phyloP scores from a whole-genome alignment of 2,113 vertebrate genomes.

The Machaerirhynchus nigripectus region DNA sequence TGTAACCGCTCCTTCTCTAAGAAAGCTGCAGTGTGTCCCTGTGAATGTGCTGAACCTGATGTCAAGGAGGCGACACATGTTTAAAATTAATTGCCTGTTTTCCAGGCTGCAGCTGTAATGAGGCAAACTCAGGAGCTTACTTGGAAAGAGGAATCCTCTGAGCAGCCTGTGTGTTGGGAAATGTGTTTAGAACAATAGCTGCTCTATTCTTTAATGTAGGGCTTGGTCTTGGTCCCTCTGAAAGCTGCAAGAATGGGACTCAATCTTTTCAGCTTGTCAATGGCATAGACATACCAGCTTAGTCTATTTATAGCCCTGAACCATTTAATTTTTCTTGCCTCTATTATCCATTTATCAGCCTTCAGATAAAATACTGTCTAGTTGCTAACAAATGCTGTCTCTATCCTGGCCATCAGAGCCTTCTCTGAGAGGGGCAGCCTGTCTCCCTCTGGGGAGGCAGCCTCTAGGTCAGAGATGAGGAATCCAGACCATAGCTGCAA shows the following conservation, averaged over 20 bases:
- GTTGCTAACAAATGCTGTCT: background rate
- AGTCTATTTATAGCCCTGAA: constrained; percentile 41
- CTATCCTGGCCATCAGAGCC: background rate
- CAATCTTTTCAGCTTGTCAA: constrained; percentile 34
- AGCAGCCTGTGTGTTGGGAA: constrained; percentile 25
- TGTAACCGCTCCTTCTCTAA: background rate
- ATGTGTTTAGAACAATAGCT: constrained; percentile 39
- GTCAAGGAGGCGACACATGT: background rate
- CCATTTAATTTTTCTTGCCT: constrained; percentile 42
- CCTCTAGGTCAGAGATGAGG: constrained; percentile 19
- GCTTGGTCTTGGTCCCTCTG: background rate
- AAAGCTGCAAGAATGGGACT: constrained; percentile 12
- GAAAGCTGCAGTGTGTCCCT: background rate
- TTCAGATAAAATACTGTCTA: background rate
- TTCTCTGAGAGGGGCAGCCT: background rate
- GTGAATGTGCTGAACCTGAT: background rate
- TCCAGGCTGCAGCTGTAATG: constrained; percentile 47
- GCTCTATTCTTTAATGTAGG: constrained; percentile 21
- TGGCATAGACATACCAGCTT: background rate
- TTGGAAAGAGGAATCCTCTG: background rate
- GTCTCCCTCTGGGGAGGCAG: background rate
- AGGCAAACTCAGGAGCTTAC: background rate
- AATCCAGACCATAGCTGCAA: background rate
- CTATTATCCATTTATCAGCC: constrained; percentile 28
- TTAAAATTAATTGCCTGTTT: constrained; percentile 47